A percentile compares a stretch with the other conserved stretches of the same genome.
These are phyloP conservation scores for Zaprionus ornatus DNA, from an alignment of 1,140 invertebrate genomes.

Conservation along the genomic window DNA sequence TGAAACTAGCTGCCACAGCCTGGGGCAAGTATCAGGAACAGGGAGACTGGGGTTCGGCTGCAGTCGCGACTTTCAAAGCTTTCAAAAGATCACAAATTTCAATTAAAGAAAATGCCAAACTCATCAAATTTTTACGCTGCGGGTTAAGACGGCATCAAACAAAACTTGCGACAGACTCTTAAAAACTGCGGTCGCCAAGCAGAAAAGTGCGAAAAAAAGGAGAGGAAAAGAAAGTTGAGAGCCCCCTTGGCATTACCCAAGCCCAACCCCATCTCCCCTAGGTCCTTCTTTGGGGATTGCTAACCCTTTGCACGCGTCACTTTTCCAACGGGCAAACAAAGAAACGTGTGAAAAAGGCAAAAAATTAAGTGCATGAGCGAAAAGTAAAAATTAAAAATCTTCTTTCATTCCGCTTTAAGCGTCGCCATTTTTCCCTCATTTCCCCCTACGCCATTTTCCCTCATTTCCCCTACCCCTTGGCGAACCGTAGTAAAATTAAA, in stretches of 20 bases:
- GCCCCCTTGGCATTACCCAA: constrained; percentile 5
- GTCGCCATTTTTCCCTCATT: constrained; percentile 47
- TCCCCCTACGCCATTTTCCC: constrained; percentile 51
- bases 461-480: constrained; percentile 9
- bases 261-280: constrained; percentile 18
- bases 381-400: constrained; percentile 51
- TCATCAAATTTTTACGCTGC: constrained; percentile 82
- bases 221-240: constrained; percentile 39
- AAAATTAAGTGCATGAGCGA: constrained; percentile 68
- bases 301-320: constrained; percentile 59
- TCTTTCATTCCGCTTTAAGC: constrained; percentile 24
- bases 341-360: constrained; percentile 79
- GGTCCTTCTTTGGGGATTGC: constrained; percentile 13
- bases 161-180: constrained; percentile 63
- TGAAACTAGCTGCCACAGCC: constrained; percentile 31
- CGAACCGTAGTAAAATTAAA: constrained; percentile 24
- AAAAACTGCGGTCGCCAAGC: constrained; percentile 66
- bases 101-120: constrained; percentile 83
- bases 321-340: constrained; percentile 57
- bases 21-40: not conserved
- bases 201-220: not conserved
- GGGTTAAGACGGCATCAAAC: constrained; percentile 63
- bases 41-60: not conserved
- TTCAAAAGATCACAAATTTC: constrained; percentile 83
- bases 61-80: constrained; percentile 63